A percentile compares a stretch with the other conserved stretches of the same genome.
Conservation (phyloP, 2,113 vertebrate genomes). For the Pterocles gutturalis region DNA sequence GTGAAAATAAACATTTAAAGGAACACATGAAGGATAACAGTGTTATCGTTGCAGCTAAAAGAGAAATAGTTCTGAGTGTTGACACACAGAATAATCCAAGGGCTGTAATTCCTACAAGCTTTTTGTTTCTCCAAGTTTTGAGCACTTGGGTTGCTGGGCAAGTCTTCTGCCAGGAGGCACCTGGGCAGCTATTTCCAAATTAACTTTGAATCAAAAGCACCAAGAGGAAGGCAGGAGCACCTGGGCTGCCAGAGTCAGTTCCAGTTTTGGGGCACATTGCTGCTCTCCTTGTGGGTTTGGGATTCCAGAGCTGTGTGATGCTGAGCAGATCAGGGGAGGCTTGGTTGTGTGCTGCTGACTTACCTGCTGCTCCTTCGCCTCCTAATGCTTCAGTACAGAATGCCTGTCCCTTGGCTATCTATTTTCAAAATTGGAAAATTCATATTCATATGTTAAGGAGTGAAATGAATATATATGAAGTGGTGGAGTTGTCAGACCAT, state of each 20-base stretch:
- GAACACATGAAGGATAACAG: background rate
- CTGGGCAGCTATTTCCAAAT: background rate
- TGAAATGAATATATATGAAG: constrained; percentile 16
- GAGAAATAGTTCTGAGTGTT: background rate
- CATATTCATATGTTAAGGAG: background rate
- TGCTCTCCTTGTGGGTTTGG: background rate
- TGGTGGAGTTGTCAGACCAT: constrained; percentile 35
- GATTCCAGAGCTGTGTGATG: accelerated
- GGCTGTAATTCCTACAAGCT: background rate
- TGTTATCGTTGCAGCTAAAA: background rate
- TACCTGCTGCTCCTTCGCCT: background rate
- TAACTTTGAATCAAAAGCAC: background rate
- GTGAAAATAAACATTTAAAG: background rate
- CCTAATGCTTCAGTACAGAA: background rate
- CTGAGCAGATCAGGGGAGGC: background rate
- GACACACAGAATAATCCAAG: background rate
- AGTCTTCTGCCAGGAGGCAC: background rate
- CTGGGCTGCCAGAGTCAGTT: background rate
- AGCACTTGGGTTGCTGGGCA: background rate
- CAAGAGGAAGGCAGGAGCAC: background rate
- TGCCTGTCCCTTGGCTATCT: background rate
- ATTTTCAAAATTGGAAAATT: background rate
- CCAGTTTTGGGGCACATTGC: accelerated
- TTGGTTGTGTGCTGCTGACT: background rate
- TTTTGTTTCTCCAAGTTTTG: background rate